phyloP scores from a whole-genome alignment of 37 sponge, comb jelly and placozoan genomes.

The Aplysina aerophoba region DNA sequence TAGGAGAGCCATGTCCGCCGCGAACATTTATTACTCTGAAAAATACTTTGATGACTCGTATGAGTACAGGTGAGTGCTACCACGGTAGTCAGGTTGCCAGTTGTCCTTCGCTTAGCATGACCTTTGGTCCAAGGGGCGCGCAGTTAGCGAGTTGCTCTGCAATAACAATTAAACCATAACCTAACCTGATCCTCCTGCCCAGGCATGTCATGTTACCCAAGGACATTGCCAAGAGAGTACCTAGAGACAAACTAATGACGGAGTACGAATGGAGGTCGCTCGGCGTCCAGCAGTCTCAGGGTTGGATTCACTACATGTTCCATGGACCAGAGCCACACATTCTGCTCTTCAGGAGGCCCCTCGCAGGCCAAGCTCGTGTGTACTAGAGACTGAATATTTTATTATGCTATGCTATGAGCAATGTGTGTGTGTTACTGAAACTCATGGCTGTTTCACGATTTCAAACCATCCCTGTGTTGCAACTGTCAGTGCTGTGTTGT shows the following conservation, averaged over 20 bases:
- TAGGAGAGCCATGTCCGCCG: conserved; percentile 6
- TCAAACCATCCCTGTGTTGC: no score
- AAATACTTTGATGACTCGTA: conserved; percentile 89
- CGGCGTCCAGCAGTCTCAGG: conserved; percentile 94
- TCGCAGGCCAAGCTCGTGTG: conserved; percentile 50
- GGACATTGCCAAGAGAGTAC: conserved; percentile 80
- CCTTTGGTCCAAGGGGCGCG: neutral
- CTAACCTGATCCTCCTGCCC: neutral
- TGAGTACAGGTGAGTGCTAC: conserved; percentile 88
- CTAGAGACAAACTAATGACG: conserved; percentile 79
- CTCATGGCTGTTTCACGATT: no score
- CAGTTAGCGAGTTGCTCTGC: neutral
- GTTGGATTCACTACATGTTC: conserved; percentile 96
- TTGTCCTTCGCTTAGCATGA: neutral
- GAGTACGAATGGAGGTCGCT: conserved; percentile 90
- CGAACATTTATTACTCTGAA: conserved; percentile 92
- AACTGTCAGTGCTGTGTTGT: no score
- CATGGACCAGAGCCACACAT: conserved; percentile 95
- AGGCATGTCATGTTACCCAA: conserved; percentile 98
- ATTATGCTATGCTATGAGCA: no score
- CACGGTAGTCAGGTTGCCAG: neutral
- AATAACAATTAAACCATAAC: neutral
- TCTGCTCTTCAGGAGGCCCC: conserved; percentile 88
- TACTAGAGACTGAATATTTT: no score
- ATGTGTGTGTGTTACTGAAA: no score